Evolutionary conservation across 2,797 vertebrate species (phyloP).

Genomic region (Peromyscus eremicus): DNA sequence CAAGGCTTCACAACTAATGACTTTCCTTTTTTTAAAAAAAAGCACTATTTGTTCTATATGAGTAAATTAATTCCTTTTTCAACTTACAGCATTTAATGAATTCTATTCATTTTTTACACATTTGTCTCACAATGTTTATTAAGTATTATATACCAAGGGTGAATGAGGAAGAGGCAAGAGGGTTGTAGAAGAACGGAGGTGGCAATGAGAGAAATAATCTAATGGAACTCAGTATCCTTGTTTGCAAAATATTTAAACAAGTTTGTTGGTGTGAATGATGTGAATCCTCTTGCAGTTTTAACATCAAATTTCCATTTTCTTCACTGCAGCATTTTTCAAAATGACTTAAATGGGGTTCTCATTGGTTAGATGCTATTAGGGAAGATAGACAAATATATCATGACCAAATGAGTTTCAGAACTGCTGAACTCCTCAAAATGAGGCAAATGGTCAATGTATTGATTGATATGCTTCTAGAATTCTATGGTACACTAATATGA

Average conservation of each 20-base stretch:
- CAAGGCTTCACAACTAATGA: not conserved
- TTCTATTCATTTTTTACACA: not conserved
- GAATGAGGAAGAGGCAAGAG: not conserved
- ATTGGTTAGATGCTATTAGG: not conserved
- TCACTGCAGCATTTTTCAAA: conserved; percentile 29
- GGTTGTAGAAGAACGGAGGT: not conserved
- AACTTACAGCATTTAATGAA: too few relatives aligned
- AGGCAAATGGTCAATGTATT: not conserved
- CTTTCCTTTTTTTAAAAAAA: not conserved
- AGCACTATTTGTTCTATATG: not conserved
- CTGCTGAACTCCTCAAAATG: not conserved
- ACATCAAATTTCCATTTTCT: conserved; percentile 11
- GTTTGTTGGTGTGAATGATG: not conserved
- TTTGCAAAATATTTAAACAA: conserved; percentile 23
- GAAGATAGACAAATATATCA: not conserved
- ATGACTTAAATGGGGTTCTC: not conserved
- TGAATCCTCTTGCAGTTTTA: not conserved
- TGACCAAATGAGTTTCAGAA: not conserved
- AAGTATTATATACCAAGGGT: not conserved
- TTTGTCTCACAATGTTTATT: not conserved
- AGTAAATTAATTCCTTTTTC: conserved; percentile 8
- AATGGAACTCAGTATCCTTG: not conserved
- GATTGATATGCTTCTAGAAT: not conserved
- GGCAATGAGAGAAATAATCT: not conserved
- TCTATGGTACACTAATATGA: not conserved